Conservation (phyloP, 2,888 invertebrate genomes). For the Dasysyrphus tricinctus region DNA sequence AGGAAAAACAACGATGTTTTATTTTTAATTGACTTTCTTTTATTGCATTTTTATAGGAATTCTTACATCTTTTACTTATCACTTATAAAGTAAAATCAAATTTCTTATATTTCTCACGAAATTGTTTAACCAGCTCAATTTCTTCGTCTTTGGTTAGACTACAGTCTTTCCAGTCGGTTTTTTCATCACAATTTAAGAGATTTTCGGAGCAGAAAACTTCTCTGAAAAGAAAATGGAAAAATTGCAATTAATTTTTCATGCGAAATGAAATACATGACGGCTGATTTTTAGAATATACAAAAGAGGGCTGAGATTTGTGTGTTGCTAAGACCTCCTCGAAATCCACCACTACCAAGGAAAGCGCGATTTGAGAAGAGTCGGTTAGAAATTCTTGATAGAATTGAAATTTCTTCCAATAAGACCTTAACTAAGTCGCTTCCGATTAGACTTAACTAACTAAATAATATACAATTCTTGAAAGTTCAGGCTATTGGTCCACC, state of each 20-base stretch:
- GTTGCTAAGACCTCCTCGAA: too few species aligned
- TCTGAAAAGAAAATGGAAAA: slow-evolving; percentile 84
- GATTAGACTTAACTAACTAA: too few species aligned
- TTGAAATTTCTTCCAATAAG: too few species aligned
- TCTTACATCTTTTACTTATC: neutral
- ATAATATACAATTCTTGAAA: too few species aligned
- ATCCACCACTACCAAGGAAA: too few species aligned
- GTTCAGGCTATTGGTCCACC: too few species aligned
- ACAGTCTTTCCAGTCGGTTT: slow-evolving; percentile 96
- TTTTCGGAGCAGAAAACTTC: slow-evolving; percentile 93
- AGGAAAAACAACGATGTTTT: neutral
- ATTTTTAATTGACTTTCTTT: slow-evolving; percentile 13
- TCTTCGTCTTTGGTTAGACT: slow-evolving; percentile 90
- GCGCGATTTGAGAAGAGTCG: too few species aligned
- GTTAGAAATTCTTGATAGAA: too few species aligned
- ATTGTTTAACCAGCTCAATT: slow-evolving; percentile 86
- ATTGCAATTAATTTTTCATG: neutral
- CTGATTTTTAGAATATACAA: too few species aligned
- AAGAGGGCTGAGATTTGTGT: too few species aligned
- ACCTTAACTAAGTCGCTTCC: too few species aligned
- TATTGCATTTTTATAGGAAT: slow-evolving; percentile 7
- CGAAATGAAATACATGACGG: too few species aligned
- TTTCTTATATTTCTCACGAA: slow-evolving; percentile 89
- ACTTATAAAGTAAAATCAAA: slow-evolving; percentile 88
- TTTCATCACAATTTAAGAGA: slow-evolving; percentile 93